Evolutionary conservation across 1,140 invertebrate genomes (phyloP).

Genomic region (Pogonomyrmex californicus): DNA sequence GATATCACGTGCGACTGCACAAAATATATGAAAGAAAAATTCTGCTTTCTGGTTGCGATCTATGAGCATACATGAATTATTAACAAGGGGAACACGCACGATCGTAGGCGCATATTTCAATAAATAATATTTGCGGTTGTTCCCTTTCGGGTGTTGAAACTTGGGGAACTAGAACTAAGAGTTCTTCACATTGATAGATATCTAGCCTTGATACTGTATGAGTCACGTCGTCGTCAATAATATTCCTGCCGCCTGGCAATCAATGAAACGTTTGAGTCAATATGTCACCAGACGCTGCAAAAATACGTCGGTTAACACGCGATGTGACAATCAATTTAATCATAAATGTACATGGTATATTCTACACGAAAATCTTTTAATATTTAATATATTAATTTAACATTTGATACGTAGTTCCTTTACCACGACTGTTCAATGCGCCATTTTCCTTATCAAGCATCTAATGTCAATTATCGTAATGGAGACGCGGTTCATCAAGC

Average conservation of each 20-base stretch:
- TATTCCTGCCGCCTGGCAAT: conserved; percentile 27
- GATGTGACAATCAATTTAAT: conserved; percentile 24
- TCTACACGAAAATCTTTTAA: background rate
- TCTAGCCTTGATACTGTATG: conserved; percentile 19
- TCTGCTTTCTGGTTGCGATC: background rate
- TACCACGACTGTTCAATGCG: background rate
- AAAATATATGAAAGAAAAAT: conserved; percentile 25
- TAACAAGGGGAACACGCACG: conserved; percentile 11
- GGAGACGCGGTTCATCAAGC: background rate
- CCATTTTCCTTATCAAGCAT: background rate
- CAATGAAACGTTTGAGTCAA: conserved; percentile 49
- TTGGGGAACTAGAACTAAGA: background rate
- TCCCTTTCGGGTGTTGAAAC: conserved; percentile 1
- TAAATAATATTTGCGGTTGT: conserved; percentile 21
- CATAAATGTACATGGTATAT: background rate
- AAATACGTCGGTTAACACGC: background rate
- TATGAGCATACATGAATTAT: background rate
- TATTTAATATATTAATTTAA: background rate
- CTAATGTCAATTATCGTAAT: conserved; percentile 6
- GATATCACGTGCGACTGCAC: background rate
- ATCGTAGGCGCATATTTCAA: background rate
- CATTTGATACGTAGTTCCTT: background rate
- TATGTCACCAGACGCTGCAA: conserved; percentile 19
- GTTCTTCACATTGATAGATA: background rate
- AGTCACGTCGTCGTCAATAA: conserved; percentile 39